Percentiles rank a stretch among this genome's conserved stretches.
These are phyloP conservation scores for Erannis defoliaria DNA, from an alignment of 2,888 invertebrate genomes.

Conservation along the genomic window DNA sequence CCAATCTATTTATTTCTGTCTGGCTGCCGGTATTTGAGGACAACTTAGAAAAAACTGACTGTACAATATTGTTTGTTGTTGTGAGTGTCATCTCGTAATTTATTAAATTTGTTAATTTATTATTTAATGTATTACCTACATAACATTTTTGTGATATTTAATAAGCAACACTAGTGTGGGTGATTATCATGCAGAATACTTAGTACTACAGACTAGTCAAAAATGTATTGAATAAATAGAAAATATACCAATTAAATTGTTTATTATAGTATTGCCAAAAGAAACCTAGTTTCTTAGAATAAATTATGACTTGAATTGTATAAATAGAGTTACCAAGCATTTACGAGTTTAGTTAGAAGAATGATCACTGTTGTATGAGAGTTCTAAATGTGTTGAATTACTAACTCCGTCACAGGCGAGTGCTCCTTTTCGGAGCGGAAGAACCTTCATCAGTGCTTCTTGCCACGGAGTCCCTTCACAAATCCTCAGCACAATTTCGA, in stretches of 20 bases:
- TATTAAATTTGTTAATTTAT: slow-evolving; percentile 1
- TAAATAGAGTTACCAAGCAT: slow-evolving; percentile 10
- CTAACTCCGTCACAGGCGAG: slow-evolving; percentile 69
- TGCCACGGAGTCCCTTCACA: slow-evolving; percentile 93
- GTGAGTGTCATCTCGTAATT: slow-evolving; percentile 1
- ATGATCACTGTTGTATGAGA: slow-evolving; percentile 59
- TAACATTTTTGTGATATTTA: background rate
- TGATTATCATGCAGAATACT: background rate
- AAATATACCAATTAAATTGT: slow-evolving; percentile 19
- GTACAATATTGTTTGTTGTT: background rate
- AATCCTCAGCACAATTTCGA: slow-evolving; percentile 92
- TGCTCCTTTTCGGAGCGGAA: slow-evolving; percentile 93
- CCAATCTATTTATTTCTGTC: too few relatives aligned
- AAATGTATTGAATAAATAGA: slow-evolving; percentile 18
- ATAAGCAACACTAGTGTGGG: background rate
- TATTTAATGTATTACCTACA: background rate
- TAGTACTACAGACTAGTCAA: slow-evolving; percentile 10
- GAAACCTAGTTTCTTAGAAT: slow-evolving; percentile 32
- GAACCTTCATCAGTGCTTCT: slow-evolving; percentile 91
- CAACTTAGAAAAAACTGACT: background rate
- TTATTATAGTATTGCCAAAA: slow-evolving; percentile 13
- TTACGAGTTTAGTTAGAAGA: slow-evolving; percentile 22
- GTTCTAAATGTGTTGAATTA: slow-evolving; percentile 59
- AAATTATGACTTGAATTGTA: slow-evolving; percentile 22
- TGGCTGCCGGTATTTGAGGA: too few relatives aligned